Percentiles rank a stretch among this genome's conserved stretches.
phyloP scores from a whole-genome alignment of 2,113 vertebrate species.

The Tautogolabrus adspersus region DNA sequence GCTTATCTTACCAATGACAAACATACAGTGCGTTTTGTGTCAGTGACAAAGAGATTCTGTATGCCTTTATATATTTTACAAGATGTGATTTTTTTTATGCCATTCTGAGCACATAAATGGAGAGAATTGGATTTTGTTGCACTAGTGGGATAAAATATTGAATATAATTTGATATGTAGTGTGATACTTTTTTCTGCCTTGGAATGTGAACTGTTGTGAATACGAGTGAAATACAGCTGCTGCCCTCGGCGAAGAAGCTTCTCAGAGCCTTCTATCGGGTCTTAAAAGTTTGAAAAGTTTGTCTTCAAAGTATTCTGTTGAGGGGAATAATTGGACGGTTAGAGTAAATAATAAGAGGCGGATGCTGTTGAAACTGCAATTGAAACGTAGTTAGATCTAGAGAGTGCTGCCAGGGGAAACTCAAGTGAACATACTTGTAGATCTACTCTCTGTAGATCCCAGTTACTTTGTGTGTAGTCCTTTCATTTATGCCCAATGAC shows the following conservation, averaged over 20 bases:
- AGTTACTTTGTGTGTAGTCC: no score
- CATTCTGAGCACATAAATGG: not conserved
- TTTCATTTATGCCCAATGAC: no score
- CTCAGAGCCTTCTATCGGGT: not conserved
- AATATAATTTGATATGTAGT: not conserved
- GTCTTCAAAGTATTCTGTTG: not conserved
- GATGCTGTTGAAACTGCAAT: constrained; percentile 1
- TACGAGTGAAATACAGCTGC: not conserved
- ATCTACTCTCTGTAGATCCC: no score
- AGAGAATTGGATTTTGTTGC: not conserved
- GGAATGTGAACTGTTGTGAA: not conserved
- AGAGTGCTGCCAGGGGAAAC: no score
- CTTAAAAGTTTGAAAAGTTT: not conserved
- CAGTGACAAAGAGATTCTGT: no score
- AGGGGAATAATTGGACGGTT: not conserved
- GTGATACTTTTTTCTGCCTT: not conserved
- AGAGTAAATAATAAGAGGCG: not conserved
- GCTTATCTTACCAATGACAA: not conserved
- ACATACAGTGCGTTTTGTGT: not conserved
- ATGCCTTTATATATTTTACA: no score
- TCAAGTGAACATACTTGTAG: no score
- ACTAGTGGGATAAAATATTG: not conserved
- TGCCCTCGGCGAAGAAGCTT: not conserved
- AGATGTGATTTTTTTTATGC: no score
- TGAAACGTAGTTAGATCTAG: no score